Base-by-base conservation (phyloP, 2,888 invertebrate genomes). In the Aradus depressus region DNA sequence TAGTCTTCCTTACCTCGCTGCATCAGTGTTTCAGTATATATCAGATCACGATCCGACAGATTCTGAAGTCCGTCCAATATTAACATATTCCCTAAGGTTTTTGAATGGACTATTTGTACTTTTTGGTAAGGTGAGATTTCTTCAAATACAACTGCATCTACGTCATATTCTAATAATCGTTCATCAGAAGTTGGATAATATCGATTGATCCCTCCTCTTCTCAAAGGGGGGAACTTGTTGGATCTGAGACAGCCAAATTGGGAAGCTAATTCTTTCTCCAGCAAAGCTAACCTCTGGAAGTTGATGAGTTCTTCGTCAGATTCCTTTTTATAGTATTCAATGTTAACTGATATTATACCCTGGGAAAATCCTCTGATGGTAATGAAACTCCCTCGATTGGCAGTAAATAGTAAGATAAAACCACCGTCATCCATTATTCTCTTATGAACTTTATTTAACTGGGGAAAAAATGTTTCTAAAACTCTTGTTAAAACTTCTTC, bases 11-110 rank as follows among this genome's bases (percentile, higher is more conserved):
- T 77, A 4, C 88, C 89, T 62, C 84, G 76, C 60, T 84, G 83
- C 88, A 93, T 91, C 37, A 95, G 71, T 0, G 89, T 89, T 69
- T 90, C 87, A 2, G 92, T 92, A 68, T 95, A 95, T 63, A 90
- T 79, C 55, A 89, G 73, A 72, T 93, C 93, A 54, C 85, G 81
- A 68, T 95, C 93, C 3, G 89, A 87, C 66, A 93, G 81, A 72
- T 92, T 93, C 71, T 92, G 89, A 63, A 92, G 75, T 67, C 91
- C 91, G 67, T 95, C 93, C 62, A 95, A 74, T 60, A 91, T 82
- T 62, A 95, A 71, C 76, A 91, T 81, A 66, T 92, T 92, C 43
- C 93, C 93, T 62, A 90, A 75, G 19, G 83, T 84, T 64, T 82
- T 84, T 2, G 92, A 91, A 68, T 91, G 89, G 34, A 89, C 79